Base-by-base conservation (phyloP, 2,797 vertebrate genomes). In the Cryptoprocta ferox region DNA sequence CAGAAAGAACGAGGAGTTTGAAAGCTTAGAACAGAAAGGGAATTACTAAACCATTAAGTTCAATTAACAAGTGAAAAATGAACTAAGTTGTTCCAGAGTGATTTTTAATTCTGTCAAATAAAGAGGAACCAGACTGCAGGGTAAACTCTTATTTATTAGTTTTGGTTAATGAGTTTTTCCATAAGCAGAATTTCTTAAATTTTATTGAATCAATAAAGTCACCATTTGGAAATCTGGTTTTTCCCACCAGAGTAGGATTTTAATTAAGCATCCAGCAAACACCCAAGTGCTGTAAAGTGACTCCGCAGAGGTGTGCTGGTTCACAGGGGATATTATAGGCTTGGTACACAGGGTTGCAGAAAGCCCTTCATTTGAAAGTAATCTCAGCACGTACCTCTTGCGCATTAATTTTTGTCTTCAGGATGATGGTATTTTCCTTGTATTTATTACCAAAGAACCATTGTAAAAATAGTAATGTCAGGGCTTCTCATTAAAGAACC, bases 131-230 rank as follows among this genome's bases (percentile, higher is more conserved):
- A 98, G 97, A 97, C 97, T 96, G 97, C 95, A 94, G 89, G 96
- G 97, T 97, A 97, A 98, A 98, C 94, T 95, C 92, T 91, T 98
- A 98, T 98, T 98, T 98, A 98, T 98, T 98, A 97, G 97, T 97
- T 97, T 97, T 94, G 93, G 97, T 97, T 97, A 98, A 97, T 98
- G 97, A 98, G 96, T 97, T 98, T 98, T 98, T 98, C 97, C 97
- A 97, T 97, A 98, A 98, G 97, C 94, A 98, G 96, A 97, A 97
- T 98, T 97, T 98, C 97, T 98, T 95, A 95, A 96, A 97, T 98
- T 98, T 98, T 98, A 98, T 97, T 97, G 97, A 97, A 97, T 97
- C 98, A 97, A 97, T 98, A 97, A 98, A 98, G 88, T 95, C 92
- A 89, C 93, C 97, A 95, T 97, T 98, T 98, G 97, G 93, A 97